Evolutionary conservation across 2,888 invertebrate species (phyloP).

Genomic region (Habrosyne pyritoides): DNA sequence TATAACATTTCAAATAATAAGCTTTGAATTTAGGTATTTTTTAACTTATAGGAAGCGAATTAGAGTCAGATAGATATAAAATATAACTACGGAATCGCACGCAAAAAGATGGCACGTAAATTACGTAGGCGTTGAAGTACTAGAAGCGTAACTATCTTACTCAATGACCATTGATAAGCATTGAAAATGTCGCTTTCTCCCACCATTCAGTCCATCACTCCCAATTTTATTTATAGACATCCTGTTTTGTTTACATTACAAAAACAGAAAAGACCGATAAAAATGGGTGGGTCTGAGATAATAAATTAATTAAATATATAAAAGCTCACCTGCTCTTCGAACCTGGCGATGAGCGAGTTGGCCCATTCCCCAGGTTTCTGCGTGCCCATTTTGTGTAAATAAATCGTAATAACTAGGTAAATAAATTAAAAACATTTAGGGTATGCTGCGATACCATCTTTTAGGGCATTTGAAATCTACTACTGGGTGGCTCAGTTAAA

Average conservation of each 20-base stretch:
- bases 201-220: neutral
- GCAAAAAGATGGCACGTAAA: neutral
- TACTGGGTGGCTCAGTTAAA: slow-evolving; percentile 7
- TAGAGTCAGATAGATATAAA: neutral
- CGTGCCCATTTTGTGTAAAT: slow-evolving; percentile 85
- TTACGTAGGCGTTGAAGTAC: neutral
- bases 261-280: slow-evolving; percentile 21
- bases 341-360: slow-evolving; percentile 94
- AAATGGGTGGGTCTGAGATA: slow-evolving; percentile 46
- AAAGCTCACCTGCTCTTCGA: slow-evolving; percentile 95
- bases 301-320: slow-evolving; percentile 22
- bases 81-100: neutral
- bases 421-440: slow-evolving; percentile 53
- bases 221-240: slow-evolving; percentile 6
- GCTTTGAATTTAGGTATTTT: too few species aligned
- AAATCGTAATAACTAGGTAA: slow-evolving; percentile 43
- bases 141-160: neutral
- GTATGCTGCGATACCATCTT: slow-evolving; percentile 51
- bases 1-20: too few species aligned
- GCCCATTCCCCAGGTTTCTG: slow-evolving; percentile 99
- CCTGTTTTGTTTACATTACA: slow-evolving; percentile 6
- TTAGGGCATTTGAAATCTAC: slow-evolving; percentile 34
- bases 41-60: too few species aligned
- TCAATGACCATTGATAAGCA: neutral
- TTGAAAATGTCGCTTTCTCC: neutral